Evolutionary conservation across 23 tunicate genomes (phyloP), one percentile per base, ranked within the genome.

Genomic region (Trididemnum nubilum): DNA sequence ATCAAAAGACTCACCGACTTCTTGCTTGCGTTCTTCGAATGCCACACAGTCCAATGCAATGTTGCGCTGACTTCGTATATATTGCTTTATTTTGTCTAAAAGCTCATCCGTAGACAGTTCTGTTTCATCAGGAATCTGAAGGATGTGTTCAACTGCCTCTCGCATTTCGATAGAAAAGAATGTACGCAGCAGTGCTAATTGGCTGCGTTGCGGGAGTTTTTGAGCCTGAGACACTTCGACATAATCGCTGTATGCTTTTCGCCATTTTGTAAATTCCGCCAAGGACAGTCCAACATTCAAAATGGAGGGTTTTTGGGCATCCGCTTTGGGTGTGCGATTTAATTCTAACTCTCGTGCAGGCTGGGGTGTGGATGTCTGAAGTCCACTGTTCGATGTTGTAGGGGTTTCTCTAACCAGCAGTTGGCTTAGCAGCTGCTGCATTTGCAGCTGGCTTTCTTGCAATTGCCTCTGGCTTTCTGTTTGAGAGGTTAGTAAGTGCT

Each of bases 31-130:
- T 23, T 63, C 69, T 63, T 63, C 27, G 28, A 63, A 63, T 23
- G 69, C 69, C 7, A 63, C 69, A 4, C 69, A 63, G 69, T 63
- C 69, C 4, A 63, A 63, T 4, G 69, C 69, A 15, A 63, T 63
- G 28, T 63, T 63, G 19, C 27, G 19, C 23, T 49, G 25, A 23
- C 27, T 63, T 23, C 27, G 69, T 4, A 63, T 19, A 28, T 23
- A 63, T 15, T 23, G 19, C 23, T 63, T 19, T 4, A 63, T 23
- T 63, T 63, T 63, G 28, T 63, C 27, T 63, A 63, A 63, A n/a
- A n/a, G n/a, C 27, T 63, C 69, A 23, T 63, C 69, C 23, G 28
- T 21, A 18, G 25, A 15, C 19, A 63, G 69, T 63, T 21, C 7
- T 7, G 24, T 63, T 4, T 63, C 69, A 63, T 63, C 69, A 4